These are phyloP conservation scores for Nesoenas mayeri DNA, from an alignment of 2,113 vertebrate species.

Conservation along the genomic window DNA sequence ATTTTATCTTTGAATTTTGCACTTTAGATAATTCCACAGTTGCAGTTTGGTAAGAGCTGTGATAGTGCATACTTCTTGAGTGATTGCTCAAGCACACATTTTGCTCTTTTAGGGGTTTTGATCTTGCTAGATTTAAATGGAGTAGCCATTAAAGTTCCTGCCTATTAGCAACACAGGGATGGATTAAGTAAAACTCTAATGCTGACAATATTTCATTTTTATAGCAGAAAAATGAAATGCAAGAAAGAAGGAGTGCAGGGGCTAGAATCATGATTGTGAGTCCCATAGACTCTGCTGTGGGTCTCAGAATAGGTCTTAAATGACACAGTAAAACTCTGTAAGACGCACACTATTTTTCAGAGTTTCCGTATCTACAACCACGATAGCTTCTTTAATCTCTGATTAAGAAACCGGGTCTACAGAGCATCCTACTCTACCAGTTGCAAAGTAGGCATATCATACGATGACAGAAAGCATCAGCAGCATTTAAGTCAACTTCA, in stretches of 20 bases:
- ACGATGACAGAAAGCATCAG: constrained; percentile 36
- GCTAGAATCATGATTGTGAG: not conserved
- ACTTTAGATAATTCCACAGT: not conserved
- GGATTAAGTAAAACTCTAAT: not conserved
- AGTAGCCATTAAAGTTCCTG: not conserved
- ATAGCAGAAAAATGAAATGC: not conserved
- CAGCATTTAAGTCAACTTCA: constrained; percentile 45
- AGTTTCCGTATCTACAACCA: constrained; percentile 24
- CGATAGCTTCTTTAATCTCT: constrained; percentile 46
- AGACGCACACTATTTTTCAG: not conserved
- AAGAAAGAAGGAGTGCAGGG: not conserved
- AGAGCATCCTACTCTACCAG: not conserved
- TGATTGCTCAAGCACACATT: not conserved
- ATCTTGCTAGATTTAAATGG: not conserved
- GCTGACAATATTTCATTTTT: not conserved
- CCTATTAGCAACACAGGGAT: not conserved
- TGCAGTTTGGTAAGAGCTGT: not conserved
- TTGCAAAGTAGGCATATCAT: constrained; percentile 20
- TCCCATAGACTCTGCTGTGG: not conserved
- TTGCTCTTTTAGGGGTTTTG: not conserved
- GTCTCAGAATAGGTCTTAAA: not conserved
- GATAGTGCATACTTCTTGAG: not conserved
- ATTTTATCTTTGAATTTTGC: not conserved
- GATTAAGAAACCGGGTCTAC: constrained; percentile 3
- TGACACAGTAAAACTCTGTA: not conserved